A percentile compares a stretch with the other conserved stretches of the same genome.
These are phyloP conservation scores for Conus ventricosus DNA, from an alignment of 1,140 invertebrate genomes.

Conservation along the genomic window DNA sequence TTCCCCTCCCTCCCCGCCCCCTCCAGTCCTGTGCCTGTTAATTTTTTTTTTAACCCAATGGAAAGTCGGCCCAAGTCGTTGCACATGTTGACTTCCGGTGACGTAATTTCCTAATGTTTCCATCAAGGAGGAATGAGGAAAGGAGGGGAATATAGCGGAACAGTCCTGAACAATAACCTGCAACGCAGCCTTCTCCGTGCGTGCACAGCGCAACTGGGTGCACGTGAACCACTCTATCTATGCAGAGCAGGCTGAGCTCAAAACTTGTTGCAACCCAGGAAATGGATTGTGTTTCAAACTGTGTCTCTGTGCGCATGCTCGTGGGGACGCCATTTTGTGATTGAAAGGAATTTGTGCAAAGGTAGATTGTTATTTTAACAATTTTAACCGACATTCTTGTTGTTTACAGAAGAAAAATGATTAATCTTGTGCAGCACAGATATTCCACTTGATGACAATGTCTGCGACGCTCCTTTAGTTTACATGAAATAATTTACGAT, in stretches of 20 bases:
- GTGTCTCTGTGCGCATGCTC: constrained; percentile 52
- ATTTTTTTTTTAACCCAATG: constrained; percentile 43
- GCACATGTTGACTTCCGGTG: constrained; percentile 49
- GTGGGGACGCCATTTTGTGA: constrained; percentile 52
- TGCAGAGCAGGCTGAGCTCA: background rate
- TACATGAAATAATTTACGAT: no score
- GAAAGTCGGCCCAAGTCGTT: constrained; percentile 30
- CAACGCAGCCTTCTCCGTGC: background rate
- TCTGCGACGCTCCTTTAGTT: no score
- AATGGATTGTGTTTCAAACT: constrained; percentile 41
- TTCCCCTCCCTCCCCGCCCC: no score
- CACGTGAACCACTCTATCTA: background rate
- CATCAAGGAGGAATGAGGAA: background rate
- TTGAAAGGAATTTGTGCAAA: constrained; percentile 30
- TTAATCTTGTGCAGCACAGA: no score
- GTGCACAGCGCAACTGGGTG: background rate
- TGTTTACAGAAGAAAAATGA: no score
- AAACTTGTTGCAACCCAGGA: constrained; percentile 19
- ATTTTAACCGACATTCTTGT: constrained; percentile 35
- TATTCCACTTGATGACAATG: no score
- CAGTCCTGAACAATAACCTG: background rate
- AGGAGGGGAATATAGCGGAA: background rate
- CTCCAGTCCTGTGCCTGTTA: background rate
- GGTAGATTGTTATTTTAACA: constrained; percentile 24
- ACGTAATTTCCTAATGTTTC: constrained; percentile 54